Evolutionary conservation across 2,888 invertebrate genomes (phyloP).

Genomic region (Nomada flava): DNA sequence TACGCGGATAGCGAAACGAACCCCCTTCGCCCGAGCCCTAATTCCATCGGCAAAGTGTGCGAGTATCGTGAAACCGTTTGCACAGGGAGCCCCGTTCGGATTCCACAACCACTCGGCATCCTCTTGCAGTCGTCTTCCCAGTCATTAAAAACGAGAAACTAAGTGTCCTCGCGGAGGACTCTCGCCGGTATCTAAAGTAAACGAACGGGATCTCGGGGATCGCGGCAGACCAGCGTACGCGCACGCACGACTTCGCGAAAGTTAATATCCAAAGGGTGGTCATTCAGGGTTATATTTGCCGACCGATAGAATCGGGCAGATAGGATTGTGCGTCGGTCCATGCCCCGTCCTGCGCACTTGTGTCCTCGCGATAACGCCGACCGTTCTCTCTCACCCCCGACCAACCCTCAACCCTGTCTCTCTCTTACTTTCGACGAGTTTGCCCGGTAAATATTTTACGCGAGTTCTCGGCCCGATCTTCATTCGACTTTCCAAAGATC

Average conservation of each 20-base stretch:
- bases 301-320: conserved; percentile 80
- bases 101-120: conserved; percentile 29
- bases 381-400: conserved; percentile 15
- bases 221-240: conserved; percentile 58
- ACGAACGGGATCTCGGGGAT: conserved; percentile 79
- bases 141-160: conserved; percentile 67
- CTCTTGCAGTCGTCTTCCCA: neutral
- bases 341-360: conserved; percentile 70
- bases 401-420: neutral
- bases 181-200: conserved; percentile 78
- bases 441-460: conserved; percentile 74
- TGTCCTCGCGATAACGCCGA: conserved; percentile 67
- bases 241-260: conserved; percentile 71
- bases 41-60: conserved; percentile 33
- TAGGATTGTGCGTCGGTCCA: conserved; percentile 79
- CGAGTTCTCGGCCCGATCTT: conserved; percentile 54
- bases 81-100: conserved; percentile 17
- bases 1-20: neutral
- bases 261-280: conserved; percentile 77
- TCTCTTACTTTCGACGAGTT: conserved; percentile 60
- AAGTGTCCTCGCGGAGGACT: conserved; percentile 68
- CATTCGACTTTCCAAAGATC: conserved; percentile 46
- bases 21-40: neutral
- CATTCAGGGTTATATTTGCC: conserved; percentile 81
- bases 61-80: conserved; percentile 36